Evolutionary conservation across 2,113 vertebrate species (phyloP).

Genomic region (Carlito syrichta): DNA sequence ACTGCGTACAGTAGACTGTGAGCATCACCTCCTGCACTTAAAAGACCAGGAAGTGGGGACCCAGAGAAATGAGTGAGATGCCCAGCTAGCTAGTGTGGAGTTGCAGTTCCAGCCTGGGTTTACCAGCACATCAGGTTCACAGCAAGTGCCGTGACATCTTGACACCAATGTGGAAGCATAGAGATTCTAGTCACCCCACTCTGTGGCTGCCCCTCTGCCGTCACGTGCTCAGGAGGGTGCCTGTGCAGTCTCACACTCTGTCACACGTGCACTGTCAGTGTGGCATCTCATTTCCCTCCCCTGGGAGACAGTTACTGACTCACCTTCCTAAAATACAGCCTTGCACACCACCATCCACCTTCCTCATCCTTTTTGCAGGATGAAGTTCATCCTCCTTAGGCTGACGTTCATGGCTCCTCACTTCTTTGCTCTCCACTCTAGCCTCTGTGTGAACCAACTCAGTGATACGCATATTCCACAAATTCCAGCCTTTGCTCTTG

Average conservation of each 20-base stretch:
- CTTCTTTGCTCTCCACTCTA: not conserved
- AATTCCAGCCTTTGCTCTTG: not conserved
- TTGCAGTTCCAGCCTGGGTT: not conserved
- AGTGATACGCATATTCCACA: not conserved
- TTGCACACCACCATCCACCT: too few species aligned
- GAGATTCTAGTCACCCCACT: accelerated
- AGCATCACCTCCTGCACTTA: not conserved
- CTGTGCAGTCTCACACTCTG: not conserved
- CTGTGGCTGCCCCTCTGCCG: not conserved
- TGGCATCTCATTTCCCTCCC: not conserved
- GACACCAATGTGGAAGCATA: not conserved
- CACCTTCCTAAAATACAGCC: not conserved
- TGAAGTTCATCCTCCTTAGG: not conserved
- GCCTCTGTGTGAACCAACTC: not conserved
- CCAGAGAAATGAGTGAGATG: not conserved
- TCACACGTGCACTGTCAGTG: not conserved
- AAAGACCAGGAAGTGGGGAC: not conserved
- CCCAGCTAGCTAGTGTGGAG: not conserved
- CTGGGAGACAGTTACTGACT: not conserved
- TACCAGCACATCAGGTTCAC: not conserved
- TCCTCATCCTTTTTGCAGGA: not conserved
- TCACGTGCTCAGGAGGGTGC: not conserved
- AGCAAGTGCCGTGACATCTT: not conserved
- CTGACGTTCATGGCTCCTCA: not conserved
- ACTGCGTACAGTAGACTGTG: accelerated